Conservation (phyloP, 2,797 vertebrate genomes). For the Chloroceryle inda region DNA sequence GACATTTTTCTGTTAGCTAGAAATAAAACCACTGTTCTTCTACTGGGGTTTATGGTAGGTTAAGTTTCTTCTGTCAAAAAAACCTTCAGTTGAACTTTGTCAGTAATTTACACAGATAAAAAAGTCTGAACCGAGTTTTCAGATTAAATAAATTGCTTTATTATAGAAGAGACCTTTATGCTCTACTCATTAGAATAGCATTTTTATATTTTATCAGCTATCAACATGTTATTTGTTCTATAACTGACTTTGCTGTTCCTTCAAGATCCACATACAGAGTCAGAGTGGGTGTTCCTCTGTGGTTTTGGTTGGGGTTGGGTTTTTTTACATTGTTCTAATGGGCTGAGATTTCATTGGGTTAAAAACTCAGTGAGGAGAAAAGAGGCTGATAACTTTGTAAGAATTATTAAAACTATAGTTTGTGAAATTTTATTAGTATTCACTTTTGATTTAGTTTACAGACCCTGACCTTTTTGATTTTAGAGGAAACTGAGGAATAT, state of each 20-base stretch:
- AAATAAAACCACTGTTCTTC: not conserved
- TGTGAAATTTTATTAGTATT: not conserved
- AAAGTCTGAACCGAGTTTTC: not conserved
- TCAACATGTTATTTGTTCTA: not conserved
- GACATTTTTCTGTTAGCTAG: constrained; percentile 7
- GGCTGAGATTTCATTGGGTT: not conserved
- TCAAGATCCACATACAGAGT: not conserved
- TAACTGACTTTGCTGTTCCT: not conserved
- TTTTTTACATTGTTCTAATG: not conserved
- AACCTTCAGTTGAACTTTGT: not conserved
- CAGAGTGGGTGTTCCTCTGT: not conserved
- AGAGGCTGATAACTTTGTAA: not conserved
- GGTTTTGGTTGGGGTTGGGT: not conserved
- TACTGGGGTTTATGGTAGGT: not conserved
- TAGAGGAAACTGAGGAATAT: not conserved
- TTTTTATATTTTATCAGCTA: not conserved
- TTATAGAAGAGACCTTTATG: not conserved
- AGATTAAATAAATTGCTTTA: not conserved
- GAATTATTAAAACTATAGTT: not conserved
- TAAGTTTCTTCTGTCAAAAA: not conserved
- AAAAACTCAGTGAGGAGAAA: not conserved
- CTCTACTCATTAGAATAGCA: not conserved
- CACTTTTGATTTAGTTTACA: not conserved
- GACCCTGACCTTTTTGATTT: not conserved
- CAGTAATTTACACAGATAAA: not conserved